Evolutionary conservation across 2,113 vertebrate species (phyloP), one percentile per base, ranked within the genome.

Genomic region (Nerophis ophidion): DNA sequence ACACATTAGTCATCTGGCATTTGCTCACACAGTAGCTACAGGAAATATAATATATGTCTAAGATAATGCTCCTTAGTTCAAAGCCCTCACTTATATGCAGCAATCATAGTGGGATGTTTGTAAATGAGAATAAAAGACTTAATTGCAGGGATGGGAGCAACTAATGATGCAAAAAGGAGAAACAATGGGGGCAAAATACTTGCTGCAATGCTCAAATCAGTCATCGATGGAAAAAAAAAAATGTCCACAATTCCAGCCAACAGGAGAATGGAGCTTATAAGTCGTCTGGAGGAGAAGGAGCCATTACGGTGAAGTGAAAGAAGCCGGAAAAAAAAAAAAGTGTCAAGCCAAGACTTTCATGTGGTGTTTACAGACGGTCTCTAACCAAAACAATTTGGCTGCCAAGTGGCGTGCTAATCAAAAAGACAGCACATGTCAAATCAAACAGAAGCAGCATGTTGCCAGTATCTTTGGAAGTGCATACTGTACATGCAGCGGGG

Each of bases 401-500:
- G 81, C 83, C 79, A 80, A 86, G 80, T 70, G 77, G 72, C 77
- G 84, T 86, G 79, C 77, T 86, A 81, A 86, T 86, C 81, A 85
- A 60, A 74, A 83, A 83, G 82, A 86, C 81, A 78, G 81, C 73
- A 58, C 72, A 84, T 84, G 81, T 79, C 60, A 83, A 87, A 85
- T 86, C 80, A 85, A 83, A 87, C 80, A 77, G 69, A 78, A 83
- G 81, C 75, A 68, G 74, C 76, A 49, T 77, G 83, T 70, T 66
- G 75, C 71, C 82, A 65, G 58, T 81, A 83, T 86, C 86, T 88
- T 79, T 71, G 73, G 79, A 83, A 77, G 77, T 63, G 61, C 76
- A 26, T 26, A 26, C 26, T 26, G 81, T 60, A 72, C 61, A 76
- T 72, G 65, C 75, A 70, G 70, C 53, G 75, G 77, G 66, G 63